Evolutionary conservation across 2,888 invertebrate species (phyloP).

Genomic region (Cistogaster globosa): DNA sequence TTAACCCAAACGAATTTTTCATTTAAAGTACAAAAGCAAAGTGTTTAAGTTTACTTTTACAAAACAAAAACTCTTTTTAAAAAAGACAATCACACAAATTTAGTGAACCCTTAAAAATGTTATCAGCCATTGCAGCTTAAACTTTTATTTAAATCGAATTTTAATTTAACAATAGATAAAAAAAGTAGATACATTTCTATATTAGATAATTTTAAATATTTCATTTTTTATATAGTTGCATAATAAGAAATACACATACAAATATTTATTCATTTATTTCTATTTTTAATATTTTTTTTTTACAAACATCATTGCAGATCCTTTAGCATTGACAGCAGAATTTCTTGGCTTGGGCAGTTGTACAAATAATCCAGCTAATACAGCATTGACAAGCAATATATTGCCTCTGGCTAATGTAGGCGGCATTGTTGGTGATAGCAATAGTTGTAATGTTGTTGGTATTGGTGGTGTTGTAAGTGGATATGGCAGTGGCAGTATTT

Average conservation of each 20-base stretch:
- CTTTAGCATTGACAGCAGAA: constrained; percentile 80
- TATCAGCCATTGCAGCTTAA: too few relatives aligned
- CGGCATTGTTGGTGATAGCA: constrained; percentile 74
- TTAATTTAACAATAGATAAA: too few relatives aligned
- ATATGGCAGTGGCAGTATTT: constrained; percentile 58
- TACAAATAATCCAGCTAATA: constrained; percentile 60
- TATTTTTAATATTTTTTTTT: constrained; percentile 49
- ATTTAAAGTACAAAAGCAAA: too few relatives aligned
- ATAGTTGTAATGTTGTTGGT: constrained; percentile 67
- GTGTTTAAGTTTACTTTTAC: too few relatives aligned
- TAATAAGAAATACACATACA: neutral
- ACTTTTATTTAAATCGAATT: too few relatives aligned
- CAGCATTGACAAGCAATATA: constrained; percentile 67
- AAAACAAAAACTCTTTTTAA: too few relatives aligned
- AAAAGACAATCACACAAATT: too few relatives aligned
- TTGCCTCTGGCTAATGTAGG: constrained; percentile 73
- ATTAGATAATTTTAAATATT: too few relatives aligned
- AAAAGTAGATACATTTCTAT: too few relatives aligned
- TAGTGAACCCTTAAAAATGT: too few relatives aligned
- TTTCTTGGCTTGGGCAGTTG: constrained; percentile 78
- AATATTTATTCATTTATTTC: constrained; percentile 7
- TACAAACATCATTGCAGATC: constrained; percentile 75
- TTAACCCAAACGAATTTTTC: too few relatives aligned
- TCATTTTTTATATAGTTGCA: too few relatives aligned
- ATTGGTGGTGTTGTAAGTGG: constrained; percentile 22